Evolutionary conservation across 2,113 vertebrate species (phyloP).

Genomic region (Prochilodus magdalenae): DNA sequence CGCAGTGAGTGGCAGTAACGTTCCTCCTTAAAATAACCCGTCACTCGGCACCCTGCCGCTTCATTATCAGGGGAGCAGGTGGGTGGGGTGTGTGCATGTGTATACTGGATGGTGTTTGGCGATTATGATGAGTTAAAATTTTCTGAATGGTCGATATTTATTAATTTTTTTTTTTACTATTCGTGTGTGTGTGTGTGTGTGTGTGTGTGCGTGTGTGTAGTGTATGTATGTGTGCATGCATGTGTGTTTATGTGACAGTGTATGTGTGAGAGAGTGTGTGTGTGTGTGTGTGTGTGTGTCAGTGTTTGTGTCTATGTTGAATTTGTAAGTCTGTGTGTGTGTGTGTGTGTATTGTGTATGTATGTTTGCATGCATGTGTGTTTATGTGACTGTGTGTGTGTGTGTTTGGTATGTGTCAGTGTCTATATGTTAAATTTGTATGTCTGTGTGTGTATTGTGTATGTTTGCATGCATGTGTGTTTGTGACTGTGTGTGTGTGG

Average conservation of each 20-base stretch:
- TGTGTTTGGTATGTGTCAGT: neutral
- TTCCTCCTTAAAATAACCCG: slow-evolving; percentile 1
- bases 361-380: neutral
- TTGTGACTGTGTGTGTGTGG: neutral
- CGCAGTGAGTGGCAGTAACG: slow-evolving; percentile 9
- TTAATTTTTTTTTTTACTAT: no score
- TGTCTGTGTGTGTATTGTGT: neutral
- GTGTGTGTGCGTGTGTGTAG: no score
- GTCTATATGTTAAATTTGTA: neutral
- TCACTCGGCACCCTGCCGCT: neutral
- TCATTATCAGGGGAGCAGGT: slow-evolving; percentile 33
- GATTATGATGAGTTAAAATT: no score
- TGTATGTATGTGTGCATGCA: no score
- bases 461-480: slow-evolving; percentile 4
- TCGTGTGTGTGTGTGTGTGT: no score
- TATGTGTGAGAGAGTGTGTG: no score
- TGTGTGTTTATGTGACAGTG: no score
- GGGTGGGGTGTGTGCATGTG: slow-evolving; percentile 19
- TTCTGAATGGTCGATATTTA: no score
- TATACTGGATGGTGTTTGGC: neutral
- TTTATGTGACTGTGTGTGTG: neutral
- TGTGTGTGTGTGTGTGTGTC: no score
- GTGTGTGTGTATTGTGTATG: no score
- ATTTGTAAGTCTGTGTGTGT: neutral
- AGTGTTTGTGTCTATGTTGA: no score